phyloP scores from a whole-genome alignment of 1,140 invertebrate species.

The Drosophila parabipectinata region DNA sequence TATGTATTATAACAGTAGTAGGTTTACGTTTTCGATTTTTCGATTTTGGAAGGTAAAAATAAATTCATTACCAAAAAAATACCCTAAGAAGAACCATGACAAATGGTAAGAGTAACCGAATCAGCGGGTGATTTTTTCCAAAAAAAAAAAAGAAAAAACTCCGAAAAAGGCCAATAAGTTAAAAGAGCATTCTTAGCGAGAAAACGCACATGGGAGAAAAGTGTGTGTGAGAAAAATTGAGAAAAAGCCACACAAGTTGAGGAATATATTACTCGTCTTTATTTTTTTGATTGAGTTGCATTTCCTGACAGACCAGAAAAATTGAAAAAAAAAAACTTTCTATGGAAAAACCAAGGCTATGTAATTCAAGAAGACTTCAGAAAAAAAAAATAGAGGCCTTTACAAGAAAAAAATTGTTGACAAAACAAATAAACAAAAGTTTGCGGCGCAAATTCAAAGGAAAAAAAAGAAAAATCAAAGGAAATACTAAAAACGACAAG shows the following conservation, averaged over 20 bases:
- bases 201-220: constrained; percentile 45
- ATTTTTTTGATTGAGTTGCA: constrained; percentile 70
- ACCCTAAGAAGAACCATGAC: constrained; percentile 44
- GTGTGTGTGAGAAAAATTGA: constrained; percentile 73
- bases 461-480: constrained; percentile 33
- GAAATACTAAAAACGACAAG: constrained; percentile 46
- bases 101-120: constrained; percentile 53
- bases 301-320: constrained; percentile 41
- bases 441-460: constrained; percentile 54
- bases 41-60: constrained; percentile 3
- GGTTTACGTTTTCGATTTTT: constrained; percentile 22
- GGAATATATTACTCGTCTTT: constrained; percentile 7
- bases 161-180: constrained; percentile 57
- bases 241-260: constrained; percentile 74
- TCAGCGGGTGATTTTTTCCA: background rate
- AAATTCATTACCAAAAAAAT: background rate
- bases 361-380: constrained; percentile 72
- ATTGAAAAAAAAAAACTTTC: constrained; percentile 55
- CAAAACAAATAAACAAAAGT: constrained; percentile 79
- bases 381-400: constrained; percentile 22
- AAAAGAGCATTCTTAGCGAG: constrained; percentile 56
- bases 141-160: background rate
- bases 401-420: constrained; percentile 59
- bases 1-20: background rate
- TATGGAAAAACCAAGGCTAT: constrained; percentile 41